phyloP scores from a whole-genome alignment of 2,113 vertebrate genomes.

The Helogale parvula region DNA sequence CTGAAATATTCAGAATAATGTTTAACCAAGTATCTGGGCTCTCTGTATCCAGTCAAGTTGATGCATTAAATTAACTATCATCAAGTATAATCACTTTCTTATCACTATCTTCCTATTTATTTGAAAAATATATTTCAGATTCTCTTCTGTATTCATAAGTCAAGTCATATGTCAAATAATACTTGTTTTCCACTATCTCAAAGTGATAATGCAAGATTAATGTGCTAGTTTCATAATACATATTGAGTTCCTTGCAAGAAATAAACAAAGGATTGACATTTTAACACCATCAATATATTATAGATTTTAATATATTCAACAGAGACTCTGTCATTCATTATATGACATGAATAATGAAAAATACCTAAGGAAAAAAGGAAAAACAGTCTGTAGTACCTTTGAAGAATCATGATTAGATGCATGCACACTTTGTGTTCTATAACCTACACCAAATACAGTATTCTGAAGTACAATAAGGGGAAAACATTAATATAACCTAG shows the following conservation, averaged over 20 bases:
- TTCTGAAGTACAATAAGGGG: background rate
- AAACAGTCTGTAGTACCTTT: background rate
- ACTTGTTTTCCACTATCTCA: background rate
- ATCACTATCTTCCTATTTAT: background rate
- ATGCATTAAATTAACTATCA: background rate
- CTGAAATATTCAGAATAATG: background rate
- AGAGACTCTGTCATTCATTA: background rate
- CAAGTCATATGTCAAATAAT: background rate
- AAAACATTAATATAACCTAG: background rate
- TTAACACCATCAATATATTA: background rate
- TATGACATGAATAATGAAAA: background rate
- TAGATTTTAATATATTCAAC: constrained; percentile 16
- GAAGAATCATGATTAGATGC: background rate
- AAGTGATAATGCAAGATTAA: constrained; percentile 4
- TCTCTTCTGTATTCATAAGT: background rate
- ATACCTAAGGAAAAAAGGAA: background rate
- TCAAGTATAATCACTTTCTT: background rate
- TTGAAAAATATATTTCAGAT: background rate
- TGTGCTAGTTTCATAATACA: background rate
- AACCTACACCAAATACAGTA: background rate
- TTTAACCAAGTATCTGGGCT: background rate
- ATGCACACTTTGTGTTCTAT: background rate
- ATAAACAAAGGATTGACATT: constrained; percentile 8
- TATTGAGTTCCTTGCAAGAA: background rate
- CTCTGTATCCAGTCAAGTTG: fast-evolving